Base-by-base conservation (phyloP, 1,140 invertebrate genomes). In the Ruditapes philippinarum region DNA sequence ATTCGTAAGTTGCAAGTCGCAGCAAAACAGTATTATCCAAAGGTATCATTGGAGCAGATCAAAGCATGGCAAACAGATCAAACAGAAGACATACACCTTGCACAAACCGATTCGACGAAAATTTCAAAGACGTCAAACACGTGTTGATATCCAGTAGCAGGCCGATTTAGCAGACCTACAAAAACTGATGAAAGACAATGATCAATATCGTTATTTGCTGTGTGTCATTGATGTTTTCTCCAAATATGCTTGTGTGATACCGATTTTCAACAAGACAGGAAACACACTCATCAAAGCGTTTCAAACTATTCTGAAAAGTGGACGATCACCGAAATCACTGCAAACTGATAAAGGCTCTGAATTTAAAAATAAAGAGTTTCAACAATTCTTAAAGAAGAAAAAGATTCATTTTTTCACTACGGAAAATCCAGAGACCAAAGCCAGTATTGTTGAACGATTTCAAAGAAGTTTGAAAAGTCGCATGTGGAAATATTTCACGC, bases 401-500 rank as follows among this genome's bases (percentile, higher is more conserved):
- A 40, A 9, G 4, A 33, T 76, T 45, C 40, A 76, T 49, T 76
- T 76, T 25, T 76, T 42, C 25, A 76, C 14, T 7, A 40, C 73
- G 12, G 82, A 84, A 84, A 70, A 70, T 70, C 45, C 57, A 17
- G 60, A 65, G 25, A 70, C 65, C 11, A 88, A 88, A 54, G 85
- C 74, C 11, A 68, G 74, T 42, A 80, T 88, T 36, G 74, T 68
- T 25, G 73, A 88, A 88, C 51, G 85, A n/a, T 38, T 88, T 80
- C 42, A 33, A 80, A 60, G 85, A 12, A 88, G 73, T 0, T 33
- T 88, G 12, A 88, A 65, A 80, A 38, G n/a, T 19, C 17, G 45
- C n/a, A 88, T 88, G 85, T 88, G 74, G 74, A 54, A 57, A 22
- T 88, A 88, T 54, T 88, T 88, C 54, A 65, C 85, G n/a, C 51